Conservation (phyloP, 2,797 vertebrate species). For the Crax fasciolata region DNA sequence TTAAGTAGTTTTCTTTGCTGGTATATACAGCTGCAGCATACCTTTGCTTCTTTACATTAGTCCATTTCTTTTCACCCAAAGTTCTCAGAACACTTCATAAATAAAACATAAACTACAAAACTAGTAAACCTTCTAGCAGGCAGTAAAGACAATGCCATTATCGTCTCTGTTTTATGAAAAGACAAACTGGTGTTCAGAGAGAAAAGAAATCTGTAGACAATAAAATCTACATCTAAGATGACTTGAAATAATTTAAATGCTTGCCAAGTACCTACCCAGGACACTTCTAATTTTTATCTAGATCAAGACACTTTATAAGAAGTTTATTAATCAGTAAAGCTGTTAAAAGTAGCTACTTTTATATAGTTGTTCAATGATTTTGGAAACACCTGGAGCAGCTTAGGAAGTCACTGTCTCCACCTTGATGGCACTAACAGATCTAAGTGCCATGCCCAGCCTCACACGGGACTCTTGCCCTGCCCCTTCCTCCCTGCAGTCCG, state of each 20-base stretch:
- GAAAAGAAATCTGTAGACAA: background rate
- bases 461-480: background rate
- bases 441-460: background rate
- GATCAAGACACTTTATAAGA: background rate
- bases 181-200: background rate
- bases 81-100: background rate
- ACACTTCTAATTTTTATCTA: background rate
- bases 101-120: background rate
- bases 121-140: background rate
- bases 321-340: background rate
- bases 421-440: background rate
- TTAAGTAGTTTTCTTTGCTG: background rate
- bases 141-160: background rate
- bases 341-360: background rate
- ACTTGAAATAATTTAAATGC: background rate
- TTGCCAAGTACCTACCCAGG: background rate
- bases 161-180: background rate
- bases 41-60: background rate
- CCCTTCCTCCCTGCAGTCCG: background rate
- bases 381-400: background rate
- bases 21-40: background rate
- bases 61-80: background rate
- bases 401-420: background rate
- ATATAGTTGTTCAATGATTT: background rate
- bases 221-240: background rate